These are phyloP conservation scores for Ganaspis brasiliensis DNA, from an alignment of 2,888 invertebrate genomes.

Conservation along the genomic window DNA sequence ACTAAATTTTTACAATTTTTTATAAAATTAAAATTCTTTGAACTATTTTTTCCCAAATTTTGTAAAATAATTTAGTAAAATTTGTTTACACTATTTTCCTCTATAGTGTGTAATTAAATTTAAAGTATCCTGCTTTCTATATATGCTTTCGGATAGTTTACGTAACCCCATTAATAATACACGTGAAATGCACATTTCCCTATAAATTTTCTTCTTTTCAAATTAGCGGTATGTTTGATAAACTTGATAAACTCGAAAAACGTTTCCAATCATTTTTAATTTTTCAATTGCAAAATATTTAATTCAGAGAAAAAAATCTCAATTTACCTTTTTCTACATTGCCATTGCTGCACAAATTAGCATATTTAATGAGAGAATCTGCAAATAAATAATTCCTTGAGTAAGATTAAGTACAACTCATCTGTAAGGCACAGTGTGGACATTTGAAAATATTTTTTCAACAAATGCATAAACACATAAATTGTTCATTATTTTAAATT, in stretches of 20 bases:
- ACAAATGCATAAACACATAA: neutral
- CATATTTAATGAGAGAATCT: conserved; percentile 6
- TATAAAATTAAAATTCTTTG: too few species aligned
- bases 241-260: conserved; percentile 28
- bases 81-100: too few species aligned
- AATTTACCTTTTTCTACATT: neutral
- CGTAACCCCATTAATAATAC: conserved; percentile 34
- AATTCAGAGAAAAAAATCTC: neutral
- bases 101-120: neutral
- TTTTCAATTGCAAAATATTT: conserved; percentile 4
- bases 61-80: too few species aligned
- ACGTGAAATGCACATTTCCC: conserved; percentile 11
- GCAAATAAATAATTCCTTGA: neutral
- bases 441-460: neutral
- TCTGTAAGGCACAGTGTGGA: neutral
- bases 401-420: conserved; percentile 1
- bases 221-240: conserved; percentile 15
- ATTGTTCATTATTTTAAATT: neutral
- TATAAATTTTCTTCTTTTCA: conserved; percentile 26
- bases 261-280: conserved; percentile 1
- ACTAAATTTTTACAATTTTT: too few species aligned
- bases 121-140: conserved; percentile 48
- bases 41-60: too few species aligned
- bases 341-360: conserved; percentile 5
- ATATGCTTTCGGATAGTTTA: conserved; percentile 37